Evolutionary conservation across 2,888 invertebrate genomes (phyloP).

Genomic region (Pemphredon lugubris): DNA sequence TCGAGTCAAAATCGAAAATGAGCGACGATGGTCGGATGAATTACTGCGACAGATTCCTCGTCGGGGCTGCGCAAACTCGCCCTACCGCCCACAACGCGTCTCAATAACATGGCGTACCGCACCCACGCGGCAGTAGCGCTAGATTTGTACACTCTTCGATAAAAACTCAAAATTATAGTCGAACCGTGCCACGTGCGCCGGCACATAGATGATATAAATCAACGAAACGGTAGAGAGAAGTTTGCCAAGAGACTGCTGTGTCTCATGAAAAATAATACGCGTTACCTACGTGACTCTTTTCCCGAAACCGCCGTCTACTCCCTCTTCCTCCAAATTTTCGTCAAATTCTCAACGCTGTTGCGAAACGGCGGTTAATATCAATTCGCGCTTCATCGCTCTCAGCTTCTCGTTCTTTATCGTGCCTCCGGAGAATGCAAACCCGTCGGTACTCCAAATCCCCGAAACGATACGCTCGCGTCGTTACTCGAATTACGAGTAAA

Average conservation of each 20-base stretch:
- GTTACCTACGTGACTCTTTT: slow-evolving; percentile 18
- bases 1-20: no score
- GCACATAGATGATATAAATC: slow-evolving; percentile 24
- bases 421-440: no score
- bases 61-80: slow-evolving; percentile 4
- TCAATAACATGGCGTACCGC: slow-evolving; percentile 1
- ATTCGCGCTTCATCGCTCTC: no score
- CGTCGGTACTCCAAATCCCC: no score
- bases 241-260: slow-evolving; percentile 7
- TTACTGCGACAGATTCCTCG: slow-evolving; percentile 23
- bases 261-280: slow-evolving; percentile 22
- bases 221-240: slow-evolving; percentile 1
- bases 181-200: slow-evolving; percentile 14
- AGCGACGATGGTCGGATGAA: slow-evolving; percentile 32
- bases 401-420: no score
- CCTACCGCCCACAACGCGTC: slow-evolving; percentile 12
- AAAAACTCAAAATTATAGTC: slow-evolving; percentile 26
- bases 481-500: no score
- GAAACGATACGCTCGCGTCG: no score
- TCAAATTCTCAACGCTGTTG: no score
- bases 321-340: slow-evolving; percentile 2
- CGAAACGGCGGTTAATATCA: no score
- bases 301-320: not conserved
- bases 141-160: slow-evolving; percentile 35
- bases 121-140: slow-evolving; percentile 8